A percentile compares a stretch with the other conserved stretches of the same genome.
phyloP scores from a whole-genome alignment of 2,888 invertebrate genomes.

The Watsonalla binaria region DNA sequence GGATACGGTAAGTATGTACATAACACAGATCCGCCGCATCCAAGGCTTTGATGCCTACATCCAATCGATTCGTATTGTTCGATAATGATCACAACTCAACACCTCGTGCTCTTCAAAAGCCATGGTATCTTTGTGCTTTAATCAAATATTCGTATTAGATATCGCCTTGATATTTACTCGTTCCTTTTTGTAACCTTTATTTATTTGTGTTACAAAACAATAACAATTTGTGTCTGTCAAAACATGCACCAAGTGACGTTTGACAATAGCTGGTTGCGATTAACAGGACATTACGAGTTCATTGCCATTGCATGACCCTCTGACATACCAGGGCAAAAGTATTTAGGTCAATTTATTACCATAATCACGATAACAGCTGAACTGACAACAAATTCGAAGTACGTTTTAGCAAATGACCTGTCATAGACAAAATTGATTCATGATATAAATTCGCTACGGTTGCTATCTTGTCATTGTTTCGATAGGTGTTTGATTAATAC shows the following conservation, averaged over 20 bases:
- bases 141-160: slow-evolving; percentile 15
- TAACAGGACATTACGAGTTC: slow-evolving; percentile 62
- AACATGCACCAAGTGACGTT: slow-evolving; percentile 25
- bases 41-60: slow-evolving; percentile 19
- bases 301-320: slow-evolving; percentile 61
- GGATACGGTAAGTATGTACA: not conserved
- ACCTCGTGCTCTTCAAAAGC: slow-evolving; percentile 18
- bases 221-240: slow-evolving; percentile 29
- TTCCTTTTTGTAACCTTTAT: slow-evolving; percentile 33
- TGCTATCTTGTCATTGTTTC: slow-evolving; percentile 44
- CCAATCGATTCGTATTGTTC: slow-evolving; percentile 54
- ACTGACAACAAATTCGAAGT: slow-evolving; percentile 28
- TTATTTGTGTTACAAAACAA: slow-evolving; percentile 24
- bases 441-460: slow-evolving; percentile 50
- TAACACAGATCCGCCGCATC: slow-evolving; percentile 1
- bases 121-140: slow-evolving; percentile 11
- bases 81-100: slow-evolving; percentile 49
- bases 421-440: slow-evolving; percentile 56
- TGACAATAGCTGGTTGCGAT: slow-evolving; percentile 39
- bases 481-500: slow-evolving; percentile 47
- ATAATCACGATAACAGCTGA: slow-evolving; percentile 36
- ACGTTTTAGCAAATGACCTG: slow-evolving; percentile 58
- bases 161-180: slow-evolving; percentile 47
- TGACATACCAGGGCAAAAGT: slow-evolving; percentile 29
- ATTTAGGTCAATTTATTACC: slow-evolving; percentile 49